Conservation (phyloP, 30 jellyfish, hydroid and myxozoan species). For the Pseudorhiza aurosa region DNA sequence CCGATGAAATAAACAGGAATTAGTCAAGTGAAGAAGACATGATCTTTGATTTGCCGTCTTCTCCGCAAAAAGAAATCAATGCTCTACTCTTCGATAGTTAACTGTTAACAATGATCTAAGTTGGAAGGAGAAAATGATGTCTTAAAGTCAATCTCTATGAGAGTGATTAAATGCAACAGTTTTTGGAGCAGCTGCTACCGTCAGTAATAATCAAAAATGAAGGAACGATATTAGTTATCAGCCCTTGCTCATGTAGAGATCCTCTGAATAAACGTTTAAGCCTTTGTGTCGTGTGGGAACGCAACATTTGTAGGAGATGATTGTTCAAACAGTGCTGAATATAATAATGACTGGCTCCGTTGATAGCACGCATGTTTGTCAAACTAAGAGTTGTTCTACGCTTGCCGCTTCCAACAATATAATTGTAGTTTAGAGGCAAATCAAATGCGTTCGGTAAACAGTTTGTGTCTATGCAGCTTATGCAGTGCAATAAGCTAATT, state of each 20-base stretch:
- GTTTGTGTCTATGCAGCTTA: constrained; percentile 52
- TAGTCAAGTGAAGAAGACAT: too few relatives aligned
- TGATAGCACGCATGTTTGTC: constrained; percentile 58
- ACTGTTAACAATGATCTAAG: not conserved
- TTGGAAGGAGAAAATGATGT: not conserved
- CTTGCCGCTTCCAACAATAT: constrained; percentile 67
- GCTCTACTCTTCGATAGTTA: not conserved
- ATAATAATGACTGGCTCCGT: constrained; percentile 41
- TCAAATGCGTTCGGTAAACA: constrained; percentile 56
- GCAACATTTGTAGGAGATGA: constrained; percentile 50
- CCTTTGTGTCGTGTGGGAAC: constrained; percentile 68
- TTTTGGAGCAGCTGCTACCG: constrained; percentile 12
- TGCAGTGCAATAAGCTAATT: constrained; percentile 26
- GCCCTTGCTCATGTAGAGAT: constrained; percentile 11
- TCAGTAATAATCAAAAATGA: not conserved
- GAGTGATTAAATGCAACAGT: constrained; percentile 14
- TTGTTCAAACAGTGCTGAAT: constrained; percentile 43
- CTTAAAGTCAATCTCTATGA: not conserved
- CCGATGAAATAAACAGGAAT: too few relatives aligned
- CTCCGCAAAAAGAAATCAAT: too few relatives aligned
- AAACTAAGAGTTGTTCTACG: constrained; percentile 43
- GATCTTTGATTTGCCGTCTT: too few relatives aligned
- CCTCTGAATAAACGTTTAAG: constrained; percentile 10
- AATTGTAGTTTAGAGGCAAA: constrained; percentile 33
- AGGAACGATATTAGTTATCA: not conserved